Conservation (phyloP, 2,797 vertebrate species). For the Enteromius viviparus region DNA sequence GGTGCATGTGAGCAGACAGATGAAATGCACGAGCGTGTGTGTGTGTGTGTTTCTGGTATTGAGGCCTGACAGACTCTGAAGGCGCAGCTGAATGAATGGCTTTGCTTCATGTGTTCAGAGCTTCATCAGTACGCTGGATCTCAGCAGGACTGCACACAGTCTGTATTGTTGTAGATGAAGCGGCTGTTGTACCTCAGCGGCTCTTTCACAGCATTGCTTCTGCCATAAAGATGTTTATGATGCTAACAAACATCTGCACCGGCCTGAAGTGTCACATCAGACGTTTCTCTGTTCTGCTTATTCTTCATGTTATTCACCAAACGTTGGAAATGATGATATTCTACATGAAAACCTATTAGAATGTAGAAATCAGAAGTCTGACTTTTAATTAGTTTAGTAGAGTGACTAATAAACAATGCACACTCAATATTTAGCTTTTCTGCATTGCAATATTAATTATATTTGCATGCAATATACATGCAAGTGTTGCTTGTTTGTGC, state of each 20-base stretch:
- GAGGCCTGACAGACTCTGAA: background rate
- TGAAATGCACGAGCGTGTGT: background rate
- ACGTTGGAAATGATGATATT: background rate
- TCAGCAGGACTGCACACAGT: background rate
- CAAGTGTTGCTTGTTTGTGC: background rate
- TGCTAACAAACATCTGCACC: conserved; percentile 3
- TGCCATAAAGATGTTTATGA: background rate
- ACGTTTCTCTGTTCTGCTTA: background rate
- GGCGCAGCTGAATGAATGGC: background rate
- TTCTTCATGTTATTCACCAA: background rate
- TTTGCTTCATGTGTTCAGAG: background rate
- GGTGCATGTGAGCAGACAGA: background rate
- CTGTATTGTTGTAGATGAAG: background rate
- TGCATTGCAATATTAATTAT: background rate
- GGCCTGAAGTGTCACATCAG: background rate
- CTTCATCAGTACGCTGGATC: background rate
- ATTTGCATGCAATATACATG: background rate
- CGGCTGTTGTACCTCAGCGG: background rate
- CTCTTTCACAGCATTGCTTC: background rate
- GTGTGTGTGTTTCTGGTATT: background rate
- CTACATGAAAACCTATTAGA: background rate
- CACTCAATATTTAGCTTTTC: background rate
- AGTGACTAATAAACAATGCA: background rate
- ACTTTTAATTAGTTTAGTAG: background rate
- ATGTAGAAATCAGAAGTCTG: background rate